These are phyloP conservation scores for Cydia pomonella DNA, from an alignment of 1,140 invertebrate species.

Conservation along the genomic window DNA sequence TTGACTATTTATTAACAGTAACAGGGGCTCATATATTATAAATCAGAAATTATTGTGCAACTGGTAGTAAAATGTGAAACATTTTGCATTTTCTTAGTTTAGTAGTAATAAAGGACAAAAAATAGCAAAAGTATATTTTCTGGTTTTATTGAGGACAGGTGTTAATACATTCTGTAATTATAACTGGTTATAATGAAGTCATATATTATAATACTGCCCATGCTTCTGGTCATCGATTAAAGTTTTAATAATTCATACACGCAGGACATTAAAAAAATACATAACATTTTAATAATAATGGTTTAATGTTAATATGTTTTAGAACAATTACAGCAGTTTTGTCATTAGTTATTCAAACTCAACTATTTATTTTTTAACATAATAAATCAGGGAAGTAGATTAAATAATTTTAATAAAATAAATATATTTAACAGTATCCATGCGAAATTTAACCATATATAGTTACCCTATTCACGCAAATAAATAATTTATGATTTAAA, in stretches of 20 bases:
- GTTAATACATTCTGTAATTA: conserved; percentile 7
- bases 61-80: too few species aligned
- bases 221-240: conserved; percentile 14
- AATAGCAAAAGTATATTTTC: neutral
- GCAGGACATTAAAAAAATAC: neutral
- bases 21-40: too few species aligned
- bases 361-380: too few species aligned
- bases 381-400: too few species aligned
- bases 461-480: too few species aligned
- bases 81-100: neutral
- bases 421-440: too few species aligned
- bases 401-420: too few species aligned
- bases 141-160: neutral
- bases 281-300: neutral
- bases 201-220: neutral
- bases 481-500: too few species aligned
- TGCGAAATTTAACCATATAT: too few species aligned
- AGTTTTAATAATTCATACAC: neutral
- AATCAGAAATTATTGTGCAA: too few species aligned
- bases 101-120: neutral
- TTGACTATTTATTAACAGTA: too few species aligned
- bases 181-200: conserved; percentile 18
- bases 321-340: neutral
- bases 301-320: neutral
- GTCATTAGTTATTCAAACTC: too few species aligned